Base-by-base conservation (phyloP, 30 jellyfish, hydroid and myxozoan genomes). In the Rhopilema esculentum region DNA sequence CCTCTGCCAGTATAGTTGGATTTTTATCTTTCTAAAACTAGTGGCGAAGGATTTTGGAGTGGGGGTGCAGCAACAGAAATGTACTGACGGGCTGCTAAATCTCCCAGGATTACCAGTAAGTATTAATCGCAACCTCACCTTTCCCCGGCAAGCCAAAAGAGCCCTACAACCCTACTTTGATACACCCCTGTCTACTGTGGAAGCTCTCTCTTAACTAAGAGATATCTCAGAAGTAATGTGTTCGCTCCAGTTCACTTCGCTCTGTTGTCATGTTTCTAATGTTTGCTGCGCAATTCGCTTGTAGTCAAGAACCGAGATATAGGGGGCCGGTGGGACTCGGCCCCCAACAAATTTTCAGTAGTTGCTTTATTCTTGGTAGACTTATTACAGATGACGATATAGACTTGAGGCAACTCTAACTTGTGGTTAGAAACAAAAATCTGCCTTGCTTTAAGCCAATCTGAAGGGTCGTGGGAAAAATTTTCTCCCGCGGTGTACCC, bases 301-400 rank as follows among this genome's bases (percentile, higher is more conserved):
- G 57, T 40, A 40, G 57, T 40, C 57, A 40, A 6, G 57, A 40
- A 40, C 57, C 57, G 57, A 40, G 57, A 40, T 40, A 40, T 40
- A 40, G 57, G 57, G 57, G 57, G 57, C 57, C 57, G 57, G 57
- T 40, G 57, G 57, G 57, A 40, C 57, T 40, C 57, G 57, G 57
- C 57, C 57, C 57, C 57, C 57, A 40, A 40, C 6, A 40, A 40
- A 40, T 40, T 40, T 40, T 40, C 57, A 40, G 57, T 40, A 40
- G 57, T 40, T 40, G 57, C 57, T 40, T 12, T 40, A 40, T 40
- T 40, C 12, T 40, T 40, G 57, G 57, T 40, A 40, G 57, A 40
- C 57, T 40, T 40, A 40, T 40, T 40, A 40, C 57, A 40, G 57
- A 40, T 40, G 57, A 40, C 57, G 57, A 40, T 40, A 40, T 40